A percentile compares a stretch with the other conserved stretches of the same genome.
Conservation (phyloP, 2,113 vertebrate genomes). For the Ibidorhyncha struthersii region DNA sequence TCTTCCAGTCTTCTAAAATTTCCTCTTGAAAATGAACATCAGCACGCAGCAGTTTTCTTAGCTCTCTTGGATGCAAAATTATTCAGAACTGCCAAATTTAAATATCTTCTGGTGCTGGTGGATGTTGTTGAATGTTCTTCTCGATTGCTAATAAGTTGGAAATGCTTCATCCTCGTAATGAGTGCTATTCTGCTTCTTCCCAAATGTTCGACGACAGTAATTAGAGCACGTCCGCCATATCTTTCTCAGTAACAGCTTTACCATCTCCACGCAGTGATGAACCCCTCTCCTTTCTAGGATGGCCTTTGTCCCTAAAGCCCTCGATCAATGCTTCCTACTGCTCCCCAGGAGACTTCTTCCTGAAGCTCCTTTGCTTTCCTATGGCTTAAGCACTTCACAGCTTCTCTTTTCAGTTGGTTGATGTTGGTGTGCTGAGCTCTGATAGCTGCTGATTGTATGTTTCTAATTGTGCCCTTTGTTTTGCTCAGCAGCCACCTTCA, state of each 20-base stretch:
- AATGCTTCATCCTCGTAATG: neutral
- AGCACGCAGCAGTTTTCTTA: neutral
- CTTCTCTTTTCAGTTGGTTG: neutral
- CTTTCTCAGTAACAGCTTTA: neutral
- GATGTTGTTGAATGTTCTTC: conserved; percentile 25
- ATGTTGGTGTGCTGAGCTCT: neutral
- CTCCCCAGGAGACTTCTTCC: neutral
- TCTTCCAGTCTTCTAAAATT: neutral
- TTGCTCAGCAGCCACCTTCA: neutral
- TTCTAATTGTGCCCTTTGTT: neutral
- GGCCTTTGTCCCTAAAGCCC: neutral
- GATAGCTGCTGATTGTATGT: neutral
- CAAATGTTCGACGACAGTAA: neutral
- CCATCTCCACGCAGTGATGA: neutral
- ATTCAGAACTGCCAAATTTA: conserved; percentile 27
- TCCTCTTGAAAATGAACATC: conserved; percentile 11
- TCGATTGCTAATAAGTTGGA: conserved; percentile 27
- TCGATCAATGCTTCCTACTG: neutral
- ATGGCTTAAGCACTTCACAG: neutral
- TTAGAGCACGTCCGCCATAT: neutral
- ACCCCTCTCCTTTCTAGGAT: neutral
- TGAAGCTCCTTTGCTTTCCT: neutral
- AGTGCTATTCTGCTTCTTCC: conserved; percentile 1
- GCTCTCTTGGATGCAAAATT: conserved; percentile 26
- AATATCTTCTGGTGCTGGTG: conserved; percentile 28